These are phyloP conservation scores for Anthoptus insignis DNA, from an alignment of 2,888 invertebrate species.

Conservation along the genomic window DNA sequence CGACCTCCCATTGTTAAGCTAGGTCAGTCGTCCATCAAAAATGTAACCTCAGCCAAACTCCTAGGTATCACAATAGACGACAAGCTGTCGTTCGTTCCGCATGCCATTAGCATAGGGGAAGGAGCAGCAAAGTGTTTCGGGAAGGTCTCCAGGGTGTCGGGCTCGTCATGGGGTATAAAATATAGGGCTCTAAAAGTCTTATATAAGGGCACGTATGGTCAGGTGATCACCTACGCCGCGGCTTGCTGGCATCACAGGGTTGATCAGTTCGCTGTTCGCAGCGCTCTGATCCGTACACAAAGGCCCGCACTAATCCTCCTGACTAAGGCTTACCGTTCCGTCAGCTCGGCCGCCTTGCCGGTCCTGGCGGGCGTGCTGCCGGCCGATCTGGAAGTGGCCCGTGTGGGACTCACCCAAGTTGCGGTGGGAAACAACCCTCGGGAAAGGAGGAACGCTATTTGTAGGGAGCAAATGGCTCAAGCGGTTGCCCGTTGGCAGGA, in stretches of 20 bases:
- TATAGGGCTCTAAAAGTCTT: slow-evolving; percentile 44
- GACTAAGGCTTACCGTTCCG: slow-evolving; percentile 53
- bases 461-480: background rate
- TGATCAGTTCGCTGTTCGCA: slow-evolving; percentile 1
- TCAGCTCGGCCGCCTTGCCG: slow-evolving; percentile 49
- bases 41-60: slow-evolving; percentile 2
- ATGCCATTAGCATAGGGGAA: slow-evolving; percentile 33
- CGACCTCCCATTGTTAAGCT: slow-evolving; percentile 31
- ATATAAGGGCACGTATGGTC: slow-evolving; percentile 47
- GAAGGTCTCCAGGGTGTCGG: slow-evolving; percentile 49
- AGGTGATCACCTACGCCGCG: slow-evolving; percentile 44
- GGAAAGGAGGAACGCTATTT: background rate
- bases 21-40: slow-evolving; percentile 30
- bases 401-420: slow-evolving; percentile 37
- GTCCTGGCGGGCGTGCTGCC: slow-evolving; percentile 53
- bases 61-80: slow-evolving; percentile 46
- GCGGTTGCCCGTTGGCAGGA: slow-evolving; percentile 43
- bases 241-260: slow-evolving; percentile 35
- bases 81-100: slow-evolving; percentile 31
- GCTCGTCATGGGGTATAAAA: slow-evolving; percentile 50
- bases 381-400: slow-evolving; percentile 44
- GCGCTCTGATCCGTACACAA: slow-evolving; percentile 39
- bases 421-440: background rate
- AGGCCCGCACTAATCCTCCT: slow-evolving; percentile 21
- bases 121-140: slow-evolving; percentile 36